phyloP scores from a whole-genome alignment of 2,888 invertebrate species.

The Perithous albicinctus region DNA sequence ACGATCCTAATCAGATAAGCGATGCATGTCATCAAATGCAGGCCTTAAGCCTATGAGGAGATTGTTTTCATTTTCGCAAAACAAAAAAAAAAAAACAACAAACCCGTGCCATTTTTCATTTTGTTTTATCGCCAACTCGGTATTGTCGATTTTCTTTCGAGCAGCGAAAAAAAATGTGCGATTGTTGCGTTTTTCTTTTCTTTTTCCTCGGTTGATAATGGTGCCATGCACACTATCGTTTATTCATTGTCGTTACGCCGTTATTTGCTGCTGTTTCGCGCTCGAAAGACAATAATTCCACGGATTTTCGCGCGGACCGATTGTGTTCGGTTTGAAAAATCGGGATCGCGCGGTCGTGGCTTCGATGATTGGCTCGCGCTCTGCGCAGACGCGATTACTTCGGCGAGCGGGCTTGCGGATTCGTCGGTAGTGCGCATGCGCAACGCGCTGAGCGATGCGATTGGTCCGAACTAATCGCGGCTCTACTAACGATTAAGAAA shows the following conservation, averaged over 20 bases:
- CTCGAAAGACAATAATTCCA: neutral
- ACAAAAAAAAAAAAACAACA: neutral
- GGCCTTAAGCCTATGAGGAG: constrained; percentile 78
- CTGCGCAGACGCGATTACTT: neutral
- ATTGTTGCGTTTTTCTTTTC: constrained; percentile 18
- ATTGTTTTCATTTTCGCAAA: neutral
- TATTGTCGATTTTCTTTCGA: neutral
- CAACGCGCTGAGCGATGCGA: neutral
- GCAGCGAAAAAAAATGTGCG: constrained; percentile 6
- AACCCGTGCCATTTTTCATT: constrained; percentile 24
- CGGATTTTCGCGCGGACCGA: neutral
- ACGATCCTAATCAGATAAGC: constrained; percentile 76
- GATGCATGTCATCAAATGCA: constrained; percentile 84
- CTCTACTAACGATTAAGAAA: neutral
- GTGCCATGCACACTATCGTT: constrained; percentile 1
- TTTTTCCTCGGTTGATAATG: neutral
- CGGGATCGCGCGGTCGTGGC: neutral
- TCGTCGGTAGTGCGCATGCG: neutral
- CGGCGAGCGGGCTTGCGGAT: neutral
- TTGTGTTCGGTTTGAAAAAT: neutral
- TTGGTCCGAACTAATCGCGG: neutral
- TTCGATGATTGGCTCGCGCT: neutral
- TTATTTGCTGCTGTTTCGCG: neutral
- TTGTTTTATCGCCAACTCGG: neutral
- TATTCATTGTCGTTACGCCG: neutral